Base-by-base conservation (phyloP, 2,888 invertebrate genomes). In the Stenurella melanura region DNA sequence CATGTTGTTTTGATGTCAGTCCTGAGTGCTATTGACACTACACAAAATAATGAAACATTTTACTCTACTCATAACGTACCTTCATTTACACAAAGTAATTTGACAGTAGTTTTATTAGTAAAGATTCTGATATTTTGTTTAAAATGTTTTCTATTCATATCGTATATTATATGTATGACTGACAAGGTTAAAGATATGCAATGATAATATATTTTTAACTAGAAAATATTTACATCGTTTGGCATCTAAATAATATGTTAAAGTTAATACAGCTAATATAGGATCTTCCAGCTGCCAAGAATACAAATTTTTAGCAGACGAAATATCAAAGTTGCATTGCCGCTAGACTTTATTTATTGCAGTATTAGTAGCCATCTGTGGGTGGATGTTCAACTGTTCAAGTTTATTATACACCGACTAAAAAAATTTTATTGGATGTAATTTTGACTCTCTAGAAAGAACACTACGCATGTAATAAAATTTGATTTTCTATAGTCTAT, bases 221-320 rank as follows among this genome's bases (percentile, higher is more conserved):
- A 21, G 19, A 75, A 71, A 75, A 68, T 75, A 75, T 75, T 70
- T 71, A 71, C 57, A 75, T 57, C 19, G 50, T 63, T 75, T 75
- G 75, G 75, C 75, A 64, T 60, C 60, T 50, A 56, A 21, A 56
- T 68, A 67, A 18, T 42, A 42, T 50, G 26, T 50, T 50, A 21
- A 50, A 42, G 21, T 66, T 67, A 42, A 50, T 50, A 19, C 17
- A 67, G 15, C n/a, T n/a, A n/a, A n/a, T n/a, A n/a, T 1, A 21
- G n/a, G 11, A 54, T 66, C 50, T 50, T 67, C 42, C 19, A 15
- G 19, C 50, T 67, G 67, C 67, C 67, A 67, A 67, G 19, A 67
- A 19, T 19, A 2, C 15, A 42, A 34, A 1, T 21, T 67, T 54
- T 54, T 21, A 67, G 56, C 15, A 67, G 54, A 26, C 67, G n/a